Base-by-base conservation (phyloP, 2,113 vertebrate genomes). In the Periophthalmus modestus region DNA sequence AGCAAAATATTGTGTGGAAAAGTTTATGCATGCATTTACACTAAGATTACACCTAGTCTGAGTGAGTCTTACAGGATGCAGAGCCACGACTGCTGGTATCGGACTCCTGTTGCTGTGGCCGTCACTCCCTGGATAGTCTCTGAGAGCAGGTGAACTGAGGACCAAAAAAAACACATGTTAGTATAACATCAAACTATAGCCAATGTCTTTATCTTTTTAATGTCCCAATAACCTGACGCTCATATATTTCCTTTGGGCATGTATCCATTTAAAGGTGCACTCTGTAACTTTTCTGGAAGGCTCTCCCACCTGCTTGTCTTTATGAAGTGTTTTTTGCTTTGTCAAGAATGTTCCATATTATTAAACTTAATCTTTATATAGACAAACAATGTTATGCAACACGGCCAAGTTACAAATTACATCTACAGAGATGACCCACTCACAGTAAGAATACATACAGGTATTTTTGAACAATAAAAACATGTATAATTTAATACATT, bases 31-130 rank as follows among this genome's bases (percentile, higher is more conserved):
- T 54, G 19, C 19, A 5, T 54, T 6, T 54, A 54, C 52, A 54
- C 5, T 50, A 16, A 55, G 52, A 55, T 55, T 55, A 6, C n/a
- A 55, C 19, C n/a, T 19, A 21, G 52, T 55, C 52, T 55, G 52
- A 55, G 57, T 59, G 21, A 28, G 18, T 65, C 98, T 98, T 91
- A 99, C 98, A 98, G 95, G 86, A 99, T 96, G 86, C 97, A 98
- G 87, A 99, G 95, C 97, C 98, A 99, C 15, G 98, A 99, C 90
- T 99, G 98, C 84, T 99, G 97, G 89, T 99, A 99, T 72, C 97
- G 98, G 71, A 99, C 86, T 48, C 98, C 97, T 0, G 95, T 97
- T 79, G 95, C 94, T 0, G 96, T 98, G 5, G 97, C 96, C 0
- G 96, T 97, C 85, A 99, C 96, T 34, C 97, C 97, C 90, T 99